Base-by-base conservation (phyloP, 2,797 vertebrate species). In the Sternarchorhynchus goeldii region DNA sequence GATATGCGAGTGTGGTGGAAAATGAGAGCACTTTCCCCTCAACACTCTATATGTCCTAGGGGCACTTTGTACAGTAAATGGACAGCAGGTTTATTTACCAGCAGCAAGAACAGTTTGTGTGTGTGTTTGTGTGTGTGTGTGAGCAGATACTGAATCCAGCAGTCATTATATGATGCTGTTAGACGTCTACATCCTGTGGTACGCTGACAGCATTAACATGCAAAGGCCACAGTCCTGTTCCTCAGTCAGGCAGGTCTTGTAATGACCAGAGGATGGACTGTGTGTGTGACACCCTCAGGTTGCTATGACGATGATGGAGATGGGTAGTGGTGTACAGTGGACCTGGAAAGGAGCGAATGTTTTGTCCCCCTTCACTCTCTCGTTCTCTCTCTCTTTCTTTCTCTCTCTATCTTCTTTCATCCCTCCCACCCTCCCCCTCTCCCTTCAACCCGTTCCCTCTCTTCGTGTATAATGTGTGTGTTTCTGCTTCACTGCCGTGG, bases 281-380 rank as follows among this genome's bases (percentile, higher is more conserved):
- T 63, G 60, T 63, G 60, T 10, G 8, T 62, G 74, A 77, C 81
- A 56, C 77, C 79, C 79, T 53, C 29, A 76, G 80, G 86, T 77
- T 66, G 65, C 53, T 18, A 39, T 10, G 10, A 36, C 36, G 34
- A 65, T 53, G 14, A 31, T 73, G 73, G 76, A 64, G 62, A 84
- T 82, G 77, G 82, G 82, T 86, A 84, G 78, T 82, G 80, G 76
- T 82, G 80, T 73, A 21, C 67, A 82, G 81, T 39, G 18, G 83
- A 64, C 79, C 80, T 79, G 82, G 86, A 84, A 84, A 87, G 86
- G 87, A 91, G 59, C 87, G 87, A 87, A 86, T 84, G 86, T 89
- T 86, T 86, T 86, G 63, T 77, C 85, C 45, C 6, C 74, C 73
- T 74, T 75, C 36, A 50, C 68, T 81, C 80, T 83, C 83, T 81